Evolutionary conservation across 2,797 vertebrate species (phyloP), one percentile per base, ranked within the genome.

Genomic region (Cossypha polioptera): DNA sequence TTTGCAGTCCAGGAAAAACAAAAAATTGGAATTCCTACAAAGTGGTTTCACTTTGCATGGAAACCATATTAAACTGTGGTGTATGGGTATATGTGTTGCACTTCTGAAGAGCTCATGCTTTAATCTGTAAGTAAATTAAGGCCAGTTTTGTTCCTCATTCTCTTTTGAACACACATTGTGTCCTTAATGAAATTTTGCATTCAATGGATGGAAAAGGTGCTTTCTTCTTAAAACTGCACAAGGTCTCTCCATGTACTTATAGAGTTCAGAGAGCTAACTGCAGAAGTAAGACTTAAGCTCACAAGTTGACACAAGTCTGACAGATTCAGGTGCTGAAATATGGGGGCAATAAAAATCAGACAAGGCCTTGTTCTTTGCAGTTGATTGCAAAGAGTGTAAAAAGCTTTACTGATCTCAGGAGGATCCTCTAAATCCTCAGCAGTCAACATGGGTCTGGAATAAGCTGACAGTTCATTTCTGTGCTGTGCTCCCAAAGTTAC

Each of bases 401-500:
- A 88, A 73, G 12, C 19, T 79, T 78, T 72, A 36, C 31, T 86
- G 67, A 62, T 61, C 43, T 76, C 69, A 38, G 43, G 55, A 73
- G 36, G 28, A 36, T 61, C 51, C 31, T 68, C 54, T 75, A 81
- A 84, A 72, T 43, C 45, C 59, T 79, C 36, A 40, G 29, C 55
- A 79, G 71, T 50, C 48, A 82, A 3, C 3, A 0, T 4, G 38
- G 29, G 58, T 61, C 78, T 77, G 48, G 50, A 40, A 57, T 47
- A 71, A 85, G 31, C 45, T 62, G 78, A 80, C 47, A 77, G 78
- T 16, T 59, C 20, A 76, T 54, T 78, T 79, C 77, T 67, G 74
- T 57, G 53, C 43, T 0, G 0, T 35, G 33, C 67, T 95, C 81
- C 65, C 6, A 0, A 47, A 79, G 31, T 78, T 47, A 51, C 40